Evolutionary conservation across 2,113 vertebrate species (phyloP).

Genomic region (Microtus montanus): DNA sequence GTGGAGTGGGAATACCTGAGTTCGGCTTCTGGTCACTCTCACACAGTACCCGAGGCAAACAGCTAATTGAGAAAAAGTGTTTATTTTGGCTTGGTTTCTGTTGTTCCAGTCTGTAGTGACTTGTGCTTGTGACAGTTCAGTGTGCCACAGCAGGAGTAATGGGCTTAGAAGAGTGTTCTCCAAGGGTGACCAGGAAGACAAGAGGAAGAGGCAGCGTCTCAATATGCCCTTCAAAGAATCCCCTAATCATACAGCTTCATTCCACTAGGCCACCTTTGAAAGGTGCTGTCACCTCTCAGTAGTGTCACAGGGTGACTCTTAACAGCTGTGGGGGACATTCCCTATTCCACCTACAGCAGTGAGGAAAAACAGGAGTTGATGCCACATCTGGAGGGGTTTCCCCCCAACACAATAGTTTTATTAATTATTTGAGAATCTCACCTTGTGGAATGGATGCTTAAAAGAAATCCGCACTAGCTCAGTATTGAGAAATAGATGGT

Average conservation of each 20-base stretch:
- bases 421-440: too few species aligned
- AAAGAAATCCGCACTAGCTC: too few species aligned
- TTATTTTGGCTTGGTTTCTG: not conserved
- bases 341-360: not conserved
- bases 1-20: not conserved
- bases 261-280: not conserved
- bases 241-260: not conserved
- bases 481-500: too few species aligned
- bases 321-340: not conserved
- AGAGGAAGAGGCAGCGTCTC: not conserved
- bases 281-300: too few species aligned
- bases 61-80: not conserved
- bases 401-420: too few species aligned
- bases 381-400: fast-evolving
- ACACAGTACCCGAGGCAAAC: not conserved
- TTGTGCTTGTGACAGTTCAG: not conserved
- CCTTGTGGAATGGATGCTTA: too few species aligned
- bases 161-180: not conserved
- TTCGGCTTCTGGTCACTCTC: not conserved
- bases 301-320: not conserved
- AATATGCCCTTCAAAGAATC: not conserved
- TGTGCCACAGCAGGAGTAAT: not conserved
- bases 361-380: not conserved
- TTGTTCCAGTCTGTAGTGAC: not conserved
- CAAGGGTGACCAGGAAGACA: not conserved